These are phyloP conservation scores for Hippocampus mohnikei DNA, from an alignment of 2,113 vertebrate genomes.

Conservation along the genomic window DNA sequence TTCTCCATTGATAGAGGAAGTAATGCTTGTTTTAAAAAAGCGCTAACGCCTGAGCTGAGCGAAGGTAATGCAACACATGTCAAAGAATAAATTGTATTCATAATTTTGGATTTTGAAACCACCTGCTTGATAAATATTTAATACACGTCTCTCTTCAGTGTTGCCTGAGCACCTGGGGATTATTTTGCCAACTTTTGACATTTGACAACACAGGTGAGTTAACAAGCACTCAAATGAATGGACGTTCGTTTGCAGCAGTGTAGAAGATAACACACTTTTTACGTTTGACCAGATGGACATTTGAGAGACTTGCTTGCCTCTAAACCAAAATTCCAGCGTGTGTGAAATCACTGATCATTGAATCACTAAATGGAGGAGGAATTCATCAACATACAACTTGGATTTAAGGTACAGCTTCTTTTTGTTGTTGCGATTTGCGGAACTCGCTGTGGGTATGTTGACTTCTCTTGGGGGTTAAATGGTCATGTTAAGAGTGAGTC, in stretches of 20 bases:
- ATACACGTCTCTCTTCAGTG: neutral
- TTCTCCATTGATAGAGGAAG: neutral
- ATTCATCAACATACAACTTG: neutral
- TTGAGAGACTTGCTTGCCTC: neutral
- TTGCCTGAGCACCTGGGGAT: neutral
- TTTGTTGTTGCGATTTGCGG: neutral
- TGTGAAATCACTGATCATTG: neutral
- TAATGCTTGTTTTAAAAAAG: neutral
- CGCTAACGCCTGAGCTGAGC: neutral
- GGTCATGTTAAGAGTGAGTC: neutral
- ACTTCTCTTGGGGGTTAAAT: neutral
- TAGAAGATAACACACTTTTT: neutral
- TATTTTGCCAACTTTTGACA: neutral
- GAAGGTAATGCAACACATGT: neutral
- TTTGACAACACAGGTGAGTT: neutral
- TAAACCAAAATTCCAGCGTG: neutral
- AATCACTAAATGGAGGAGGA: neutral
- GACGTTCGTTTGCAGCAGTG: neutral
- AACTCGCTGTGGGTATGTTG: neutral
- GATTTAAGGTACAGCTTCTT: neutral
- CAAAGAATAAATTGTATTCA: neutral
- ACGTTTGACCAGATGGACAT: neutral
- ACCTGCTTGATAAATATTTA: neutral
- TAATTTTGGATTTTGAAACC: neutral
- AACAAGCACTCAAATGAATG: neutral